Conservation (phyloP, 2,797 vertebrate genomes). For the Cossypha dichroa region DNA sequence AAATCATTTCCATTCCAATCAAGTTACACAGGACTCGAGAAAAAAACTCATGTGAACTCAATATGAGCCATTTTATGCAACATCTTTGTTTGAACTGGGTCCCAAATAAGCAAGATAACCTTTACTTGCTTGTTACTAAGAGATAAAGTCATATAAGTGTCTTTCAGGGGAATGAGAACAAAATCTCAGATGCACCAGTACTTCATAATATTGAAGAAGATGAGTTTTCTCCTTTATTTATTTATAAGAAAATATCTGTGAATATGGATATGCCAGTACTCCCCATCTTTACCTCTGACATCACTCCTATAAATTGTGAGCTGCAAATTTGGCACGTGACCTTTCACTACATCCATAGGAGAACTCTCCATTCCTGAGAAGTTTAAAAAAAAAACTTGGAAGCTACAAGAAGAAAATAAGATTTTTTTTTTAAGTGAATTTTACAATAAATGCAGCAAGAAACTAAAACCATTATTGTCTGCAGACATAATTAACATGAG, state of each 20-base stretch:
- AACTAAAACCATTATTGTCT: background rate
- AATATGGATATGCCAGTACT: background rate
- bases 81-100: background rate
- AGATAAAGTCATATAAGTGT: background rate
- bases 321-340: background rate
- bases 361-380: background rate
- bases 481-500: background rate
- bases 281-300: background rate
- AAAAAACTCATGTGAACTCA: conserved; percentile 17
- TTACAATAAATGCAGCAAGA: background rate
- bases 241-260: background rate
- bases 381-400: background rate
- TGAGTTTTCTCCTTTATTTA: background rate
- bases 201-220: background rate
- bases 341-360: background rate
- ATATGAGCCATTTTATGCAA: conserved; percentile 29
- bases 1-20: conserved; percentile 38
- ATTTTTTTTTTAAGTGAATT: background rate
- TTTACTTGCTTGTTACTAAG: background rate
- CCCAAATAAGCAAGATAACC: conserved; percentile 1
- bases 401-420: background rate
- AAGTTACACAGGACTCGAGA: conserved; percentile 30
- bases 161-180: background rate
- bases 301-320: background rate
- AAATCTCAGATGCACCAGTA: background rate